Evolutionary conservation across 2,113 vertebrate species (phyloP).

Genomic region (Crocuta crocuta): DNA sequence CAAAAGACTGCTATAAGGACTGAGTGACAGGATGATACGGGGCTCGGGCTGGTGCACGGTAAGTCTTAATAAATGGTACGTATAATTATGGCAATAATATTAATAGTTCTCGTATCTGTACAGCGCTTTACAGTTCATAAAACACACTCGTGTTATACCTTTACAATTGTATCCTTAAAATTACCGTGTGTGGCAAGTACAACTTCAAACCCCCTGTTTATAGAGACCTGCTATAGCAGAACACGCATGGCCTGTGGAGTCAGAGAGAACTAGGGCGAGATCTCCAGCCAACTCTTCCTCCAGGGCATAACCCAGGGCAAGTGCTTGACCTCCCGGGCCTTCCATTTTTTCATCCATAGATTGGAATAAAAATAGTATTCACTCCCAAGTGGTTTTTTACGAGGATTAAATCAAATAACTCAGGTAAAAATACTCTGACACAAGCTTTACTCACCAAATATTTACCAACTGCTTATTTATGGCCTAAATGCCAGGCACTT

Average conservation of each 20-base stretch:
- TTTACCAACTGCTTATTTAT: background rate
- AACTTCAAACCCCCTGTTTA: background rate
- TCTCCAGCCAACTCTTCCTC: background rate
- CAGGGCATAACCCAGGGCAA: background rate
- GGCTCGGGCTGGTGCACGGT: background rate
- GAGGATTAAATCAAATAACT: constrained; percentile 20
- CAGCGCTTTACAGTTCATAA: background rate
- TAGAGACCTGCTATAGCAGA: fast-evolving
- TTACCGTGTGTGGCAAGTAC: background rate
- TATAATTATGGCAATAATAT: background rate
- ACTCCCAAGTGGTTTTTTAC: background rate
- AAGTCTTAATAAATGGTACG: background rate
- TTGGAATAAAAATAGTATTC: background rate
- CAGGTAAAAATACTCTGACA: background rate
- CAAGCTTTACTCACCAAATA: background rate
- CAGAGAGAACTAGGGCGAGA: background rate
- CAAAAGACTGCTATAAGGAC: background rate
- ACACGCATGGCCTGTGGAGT: background rate
- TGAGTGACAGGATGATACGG: background rate
- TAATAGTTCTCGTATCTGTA: background rate
- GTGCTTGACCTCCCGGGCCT: background rate
- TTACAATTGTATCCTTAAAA: background rate
- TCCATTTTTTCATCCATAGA: background rate
- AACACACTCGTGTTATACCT: background rate
- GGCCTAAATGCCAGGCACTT: background rate